These are phyloP conservation scores for Epirrhoe alternata DNA, from an alignment of 2,888 invertebrate species.

Conservation along the genomic window DNA sequence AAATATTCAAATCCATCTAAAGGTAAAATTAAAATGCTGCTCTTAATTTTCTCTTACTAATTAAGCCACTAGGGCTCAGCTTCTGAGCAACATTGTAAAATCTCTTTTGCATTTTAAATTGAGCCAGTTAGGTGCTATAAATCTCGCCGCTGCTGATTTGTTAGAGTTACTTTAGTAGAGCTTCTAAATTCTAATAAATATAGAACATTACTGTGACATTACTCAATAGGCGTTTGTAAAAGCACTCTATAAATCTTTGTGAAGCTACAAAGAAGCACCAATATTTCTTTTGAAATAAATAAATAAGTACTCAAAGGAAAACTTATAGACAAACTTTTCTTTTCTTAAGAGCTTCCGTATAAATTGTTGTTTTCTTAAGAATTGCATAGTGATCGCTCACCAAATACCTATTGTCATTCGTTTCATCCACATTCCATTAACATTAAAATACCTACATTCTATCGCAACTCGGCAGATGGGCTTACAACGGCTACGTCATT, in stretches of 20 bases:
- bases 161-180: conserved; percentile 23
- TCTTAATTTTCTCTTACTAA: conserved; percentile 19
- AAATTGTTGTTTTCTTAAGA: background rate
- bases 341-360: background rate
- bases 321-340: background rate
- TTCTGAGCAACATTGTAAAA: conserved; percentile 23
- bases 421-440: background rate
- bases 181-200: conserved; percentile 26
- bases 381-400: background rate
- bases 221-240: conserved; percentile 12
- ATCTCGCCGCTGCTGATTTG: conserved; percentile 29
- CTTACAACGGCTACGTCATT: too few species aligned
- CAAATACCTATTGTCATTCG: too few species aligned
- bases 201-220: conserved; percentile 5
- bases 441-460: background rate
- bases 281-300: conserved; percentile 8
- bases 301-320: background rate
- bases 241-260: conserved; percentile 17
- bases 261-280: conserved; percentile 4
- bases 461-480: background rate
- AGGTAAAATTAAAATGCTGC: conserved; percentile 4
- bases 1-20: conserved; percentile 13
- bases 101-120: conserved; percentile 25
- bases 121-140: conserved; percentile 20
- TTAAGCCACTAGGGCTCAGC: conserved; percentile 21